Base-by-base conservation (phyloP, 2,797 vertebrate genomes). In the Coranthus polyacanthus region DNA sequence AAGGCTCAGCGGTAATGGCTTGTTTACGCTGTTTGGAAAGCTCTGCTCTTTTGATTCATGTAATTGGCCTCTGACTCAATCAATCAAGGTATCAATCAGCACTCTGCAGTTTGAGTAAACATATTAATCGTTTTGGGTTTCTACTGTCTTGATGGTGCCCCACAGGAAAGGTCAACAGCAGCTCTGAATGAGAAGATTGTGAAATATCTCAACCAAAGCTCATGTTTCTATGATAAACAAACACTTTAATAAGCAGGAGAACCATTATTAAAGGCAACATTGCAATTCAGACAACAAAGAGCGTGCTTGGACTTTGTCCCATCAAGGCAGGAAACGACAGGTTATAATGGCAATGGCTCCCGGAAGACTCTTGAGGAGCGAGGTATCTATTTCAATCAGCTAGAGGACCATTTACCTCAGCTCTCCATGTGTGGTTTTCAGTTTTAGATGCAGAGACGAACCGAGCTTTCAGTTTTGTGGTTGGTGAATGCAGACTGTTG, bases 11-110 rank as follows among this genome's bases (percentile, higher is more conserved):
- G 16, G 47, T 87, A 91, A 91, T 90, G 77, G 72, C 81, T 88
- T 92, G 93, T 93, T 93, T 93, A 90, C 86, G 62, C 82, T 64
- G 66, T 84, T 84, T 81, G 69, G 43, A 83, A 72, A 76, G 67
- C 49, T 26, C 75, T 44, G 81, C 80, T 82, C 79, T 74, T 85
- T 69, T 78, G 84, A 91, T 86, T 88, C 73, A 43, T 58, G 53
- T 89, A 89, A 93, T 93, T 93, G 78, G 65, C 67, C 84, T 55
- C 61, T n/a, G 53, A 85, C 79, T 79, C 79, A 64, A 91, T 90
- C 87, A 91, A 89, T 92, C 91, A 85, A 79, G 46, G 86, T 74
- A 92, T 90, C 87, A 92, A 86, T 92, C 89, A 86, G 86, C 36
- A 2, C 68, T 32, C 71, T 52, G 63, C 22, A 52, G 57, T 83